phyloP scores from a whole-genome alignment of 2,888 invertebrate species.

The Abrostola triplasia region DNA sequence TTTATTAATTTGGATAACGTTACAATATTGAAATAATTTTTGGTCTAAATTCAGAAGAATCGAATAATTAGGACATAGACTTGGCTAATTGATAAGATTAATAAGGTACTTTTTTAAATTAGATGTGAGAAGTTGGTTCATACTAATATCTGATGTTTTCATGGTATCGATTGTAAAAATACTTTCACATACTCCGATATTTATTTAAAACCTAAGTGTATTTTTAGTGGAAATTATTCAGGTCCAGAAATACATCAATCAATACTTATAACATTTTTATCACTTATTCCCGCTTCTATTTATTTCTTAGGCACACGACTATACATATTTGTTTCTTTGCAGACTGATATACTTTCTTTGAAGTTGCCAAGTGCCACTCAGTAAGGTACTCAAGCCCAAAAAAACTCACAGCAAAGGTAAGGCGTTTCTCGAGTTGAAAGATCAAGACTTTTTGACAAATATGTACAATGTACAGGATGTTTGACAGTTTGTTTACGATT shows the following conservation, averaged over 20 bases:
- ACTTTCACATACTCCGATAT: no score
- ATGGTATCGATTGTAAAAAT: no score
- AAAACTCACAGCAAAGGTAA: conserved; percentile 53
- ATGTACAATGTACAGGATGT: conserved; percentile 18
- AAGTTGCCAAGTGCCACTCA: conserved; percentile 66
- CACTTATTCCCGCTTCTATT: conserved; percentile 3
- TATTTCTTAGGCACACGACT: conserved; percentile 6
- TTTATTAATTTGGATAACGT: no score
- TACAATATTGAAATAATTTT: no score
- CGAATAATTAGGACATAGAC: no score
- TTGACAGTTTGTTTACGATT: neutral
- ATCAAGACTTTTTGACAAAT: conserved; percentile 33
- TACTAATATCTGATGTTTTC: no score
- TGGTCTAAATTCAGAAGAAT: no score
- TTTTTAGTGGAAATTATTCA: no score
- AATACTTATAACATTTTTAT: neutral
- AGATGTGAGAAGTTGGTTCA: no score
- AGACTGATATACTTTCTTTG: conserved; percentile 56
- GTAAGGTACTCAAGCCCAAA: conserved; percentile 55
- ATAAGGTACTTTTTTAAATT: no score
- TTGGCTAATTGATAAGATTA: no score
- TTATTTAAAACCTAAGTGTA: no score
- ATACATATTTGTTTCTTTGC: conserved; percentile 22
- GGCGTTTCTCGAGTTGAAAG: conserved; percentile 43
- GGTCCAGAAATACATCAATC: neutral